Evolutionary conservation across 2,113 vertebrate genomes (phyloP).

Genomic region (Nothoprocta perdicaria): DNA sequence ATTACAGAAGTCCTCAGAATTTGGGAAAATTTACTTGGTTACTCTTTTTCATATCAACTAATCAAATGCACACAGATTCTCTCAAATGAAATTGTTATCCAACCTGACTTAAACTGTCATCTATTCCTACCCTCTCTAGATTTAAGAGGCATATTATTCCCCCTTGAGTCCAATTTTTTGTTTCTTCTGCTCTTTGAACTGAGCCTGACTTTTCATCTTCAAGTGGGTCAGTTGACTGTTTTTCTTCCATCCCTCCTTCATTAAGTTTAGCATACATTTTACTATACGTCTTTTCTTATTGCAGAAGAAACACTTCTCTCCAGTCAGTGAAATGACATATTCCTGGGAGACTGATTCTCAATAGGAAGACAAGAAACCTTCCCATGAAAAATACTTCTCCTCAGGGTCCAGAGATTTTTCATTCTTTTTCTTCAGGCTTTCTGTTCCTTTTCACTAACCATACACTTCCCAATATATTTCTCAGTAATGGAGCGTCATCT

Average conservation of each 20-base stretch:
- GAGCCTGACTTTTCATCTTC: not conserved
- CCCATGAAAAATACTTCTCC: not conserved
- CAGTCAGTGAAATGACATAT: not conserved
- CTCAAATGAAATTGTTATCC: not conserved
- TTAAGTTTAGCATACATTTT: not conserved
- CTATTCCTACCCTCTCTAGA: not conserved
- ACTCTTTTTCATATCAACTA: not conserved
- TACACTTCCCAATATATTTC: not conserved
- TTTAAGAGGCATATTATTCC: not conserved
- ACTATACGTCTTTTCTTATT: not conserved
- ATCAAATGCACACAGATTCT: accelerated
- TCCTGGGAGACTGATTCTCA: not conserved
- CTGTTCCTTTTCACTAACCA: not conserved
- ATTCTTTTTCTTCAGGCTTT: not conserved
- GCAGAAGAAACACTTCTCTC: not conserved
- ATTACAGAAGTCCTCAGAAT: not conserved
- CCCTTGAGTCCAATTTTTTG: not conserved
- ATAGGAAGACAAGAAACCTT: not conserved
- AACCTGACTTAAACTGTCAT: not conserved
- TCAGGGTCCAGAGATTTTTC: not conserved
- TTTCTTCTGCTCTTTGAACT: not conserved
- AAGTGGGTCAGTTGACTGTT: not conserved
- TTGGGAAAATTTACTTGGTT: not conserved
- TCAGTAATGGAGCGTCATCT: not conserved
- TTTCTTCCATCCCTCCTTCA: not conserved